These are phyloP conservation scores for Megalops cyprinoides DNA, from an alignment of 2,797 vertebrate species.

Conservation along the genomic window DNA sequence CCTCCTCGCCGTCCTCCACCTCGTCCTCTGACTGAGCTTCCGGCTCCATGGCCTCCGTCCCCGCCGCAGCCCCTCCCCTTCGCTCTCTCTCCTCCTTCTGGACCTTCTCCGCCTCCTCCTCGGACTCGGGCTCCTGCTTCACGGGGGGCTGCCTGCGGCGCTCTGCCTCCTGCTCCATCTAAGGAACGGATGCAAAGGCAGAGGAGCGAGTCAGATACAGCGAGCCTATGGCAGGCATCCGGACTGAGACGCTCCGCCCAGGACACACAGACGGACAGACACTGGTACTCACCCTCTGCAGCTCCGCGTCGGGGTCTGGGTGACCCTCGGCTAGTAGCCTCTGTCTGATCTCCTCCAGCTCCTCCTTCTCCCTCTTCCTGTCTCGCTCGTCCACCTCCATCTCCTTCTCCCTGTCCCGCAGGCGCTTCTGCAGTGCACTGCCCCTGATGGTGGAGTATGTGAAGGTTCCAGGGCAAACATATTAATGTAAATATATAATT, in stretches of 20 bases:
- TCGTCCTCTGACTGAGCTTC: constrained; percentile 82
- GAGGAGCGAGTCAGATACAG: constrained; percentile 36
- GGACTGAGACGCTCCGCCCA: too few species aligned
- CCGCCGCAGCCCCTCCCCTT: constrained; percentile 78
- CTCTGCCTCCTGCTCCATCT: constrained; percentile 98
- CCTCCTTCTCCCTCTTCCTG: constrained; percentile 97
- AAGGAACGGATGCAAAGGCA: constrained; percentile 44
- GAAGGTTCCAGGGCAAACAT: too few species aligned
- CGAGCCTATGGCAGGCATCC: constrained; percentile 37
- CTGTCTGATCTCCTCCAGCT: constrained; percentile 96
- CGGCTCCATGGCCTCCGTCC: constrained; percentile 67
- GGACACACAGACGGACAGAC: constrained; percentile 31
- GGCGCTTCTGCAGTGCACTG: constrained; percentile 96
- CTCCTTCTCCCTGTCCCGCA: constrained; percentile 96
- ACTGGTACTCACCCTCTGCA: constrained; percentile 87
- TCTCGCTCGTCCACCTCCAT: constrained; percentile 97
- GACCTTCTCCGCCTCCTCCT: constrained; percentile 84
- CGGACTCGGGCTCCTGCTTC: constrained; percentile 89
- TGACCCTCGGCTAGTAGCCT: constrained; percentile 96
- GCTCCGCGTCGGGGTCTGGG: constrained; percentile 95
- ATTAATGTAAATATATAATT: too few species aligned
- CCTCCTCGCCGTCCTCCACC: constrained; percentile 68
- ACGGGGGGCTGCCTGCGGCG: constrained; percentile 88
- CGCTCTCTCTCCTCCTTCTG: constrained; percentile 84
- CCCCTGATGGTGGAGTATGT: constrained; percentile 79